phyloP scores from a whole-genome alignment of 2,113 vertebrate species.

The Oncorhynchus masou region DNA sequence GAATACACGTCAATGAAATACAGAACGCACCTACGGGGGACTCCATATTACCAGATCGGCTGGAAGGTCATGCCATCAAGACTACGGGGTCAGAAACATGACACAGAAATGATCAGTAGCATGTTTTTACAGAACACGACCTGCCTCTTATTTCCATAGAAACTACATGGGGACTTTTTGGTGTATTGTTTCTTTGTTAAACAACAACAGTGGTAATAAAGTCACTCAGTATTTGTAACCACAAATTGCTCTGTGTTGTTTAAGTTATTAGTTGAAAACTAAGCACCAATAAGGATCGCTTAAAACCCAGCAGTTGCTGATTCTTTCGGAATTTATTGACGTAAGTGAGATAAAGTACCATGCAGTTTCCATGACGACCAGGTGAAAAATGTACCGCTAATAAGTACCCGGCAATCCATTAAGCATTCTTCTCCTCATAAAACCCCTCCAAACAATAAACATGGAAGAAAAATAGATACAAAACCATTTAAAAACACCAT shows the following conservation, averaged over 20 bases:
- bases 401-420: neutral
- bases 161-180: neutral
- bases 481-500: slow-evolving; percentile 30
- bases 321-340: neutral
- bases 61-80: slow-evolving; percentile 56
- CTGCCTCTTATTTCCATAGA: neutral
- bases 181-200: neutral
- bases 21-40: slow-evolving; percentile 49
- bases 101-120: slow-evolving; percentile 9
- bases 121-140: slow-evolving; percentile 11
- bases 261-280: neutral
- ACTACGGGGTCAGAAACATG: slow-evolving; percentile 40
- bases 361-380: slow-evolving; percentile 12
- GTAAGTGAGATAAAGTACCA: neutral
- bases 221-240: too few species aligned
- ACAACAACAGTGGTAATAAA: neutral
- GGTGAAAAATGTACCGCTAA: slow-evolving; percentile 6
- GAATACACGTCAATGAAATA: slow-evolving; percentile 65
- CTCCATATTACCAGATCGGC: slow-evolving; percentile 50
- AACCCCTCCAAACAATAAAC: slow-evolving; percentile 32
- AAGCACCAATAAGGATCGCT: neutral
- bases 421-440: neutral
- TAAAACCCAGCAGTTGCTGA: neutral
- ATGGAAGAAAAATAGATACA: slow-evolving; percentile 37
- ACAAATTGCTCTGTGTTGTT: neutral